Percentiles rank a stretch among this genome's conserved stretches.
These are phyloP conservation scores for Petrocephalus schoutedeni DNA, from an alignment of 2,797 vertebrate species.

Conservation along the genomic window DNA sequence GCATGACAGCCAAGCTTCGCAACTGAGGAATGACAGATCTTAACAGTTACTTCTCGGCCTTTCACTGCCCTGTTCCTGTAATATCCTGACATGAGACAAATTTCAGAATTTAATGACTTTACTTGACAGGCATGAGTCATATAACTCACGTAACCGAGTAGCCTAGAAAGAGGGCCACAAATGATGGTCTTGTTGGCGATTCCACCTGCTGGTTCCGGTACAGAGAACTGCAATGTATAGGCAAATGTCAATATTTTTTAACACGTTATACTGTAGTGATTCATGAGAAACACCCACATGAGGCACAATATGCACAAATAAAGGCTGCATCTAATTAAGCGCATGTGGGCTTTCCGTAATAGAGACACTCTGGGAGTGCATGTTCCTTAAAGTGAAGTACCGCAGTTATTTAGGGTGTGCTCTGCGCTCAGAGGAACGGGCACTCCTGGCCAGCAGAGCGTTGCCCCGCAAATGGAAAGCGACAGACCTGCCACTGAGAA, in stretches of 20 bases:
- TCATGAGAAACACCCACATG: conserved; percentile 15
- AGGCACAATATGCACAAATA: conserved; percentile 22
- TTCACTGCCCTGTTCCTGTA: not conserved
- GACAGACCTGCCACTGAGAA: conserved; percentile 1
- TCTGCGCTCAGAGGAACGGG: not conserved
- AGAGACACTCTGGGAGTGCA: not conserved
- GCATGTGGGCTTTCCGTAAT: conserved; percentile 8
- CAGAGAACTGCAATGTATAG: conserved; percentile 28
- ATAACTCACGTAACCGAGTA: conserved; percentile 45
- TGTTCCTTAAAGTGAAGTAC: not conserved
- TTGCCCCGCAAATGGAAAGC: not conserved
- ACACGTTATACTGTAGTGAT: conserved; percentile 3
- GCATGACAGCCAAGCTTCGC: not conserved
- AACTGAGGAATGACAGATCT: not conserved
- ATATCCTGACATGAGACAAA: conserved; percentile 6
- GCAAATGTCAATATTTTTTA: conserved; percentile 33
- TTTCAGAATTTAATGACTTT: conserved; percentile 42
- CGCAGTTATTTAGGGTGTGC: conserved; percentile 20
- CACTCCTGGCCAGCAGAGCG: not conserved
- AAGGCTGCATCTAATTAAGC: conserved; percentile 34
- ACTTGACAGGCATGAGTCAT: conserved; percentile 49
- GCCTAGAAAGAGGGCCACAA: conserved; percentile 37
- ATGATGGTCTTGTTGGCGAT: conserved; percentile 34
- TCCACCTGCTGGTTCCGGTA: conserved; percentile 26
- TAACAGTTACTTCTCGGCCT: conserved; percentile 1